Conservation (phyloP, 2,113 vertebrate species). For the Peucedramus taeniatus region DNA sequence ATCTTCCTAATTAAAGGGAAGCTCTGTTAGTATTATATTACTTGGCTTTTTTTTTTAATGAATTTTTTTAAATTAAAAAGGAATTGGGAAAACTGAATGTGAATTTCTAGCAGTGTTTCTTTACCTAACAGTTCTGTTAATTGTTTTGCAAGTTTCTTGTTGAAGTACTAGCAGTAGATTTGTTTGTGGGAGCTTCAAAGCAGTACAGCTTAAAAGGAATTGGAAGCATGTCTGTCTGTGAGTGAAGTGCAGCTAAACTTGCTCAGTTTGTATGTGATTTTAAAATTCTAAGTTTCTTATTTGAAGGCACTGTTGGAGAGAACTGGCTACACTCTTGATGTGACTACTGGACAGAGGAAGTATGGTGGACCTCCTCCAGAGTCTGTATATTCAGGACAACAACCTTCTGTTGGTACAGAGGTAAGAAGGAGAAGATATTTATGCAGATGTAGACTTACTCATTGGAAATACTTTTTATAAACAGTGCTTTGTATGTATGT, state of each 20-base stretch:
- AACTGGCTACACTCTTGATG: slow-evolving; percentile 94
- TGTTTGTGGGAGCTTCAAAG: not conserved
- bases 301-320: slow-evolving; percentile 91
- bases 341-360: slow-evolving; percentile 96
- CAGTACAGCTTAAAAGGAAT: not conserved
- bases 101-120: not conserved
- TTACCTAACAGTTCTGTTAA: not conserved
- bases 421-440: slow-evolving; percentile 65
- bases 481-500: slow-evolving; percentile 24
- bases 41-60: not conserved
- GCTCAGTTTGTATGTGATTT: not conserved
- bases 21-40: not conserved
- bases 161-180: not conserved
- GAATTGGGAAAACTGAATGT: not conserved
- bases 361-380: slow-evolving; percentile 96
- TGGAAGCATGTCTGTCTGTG: not conserved
- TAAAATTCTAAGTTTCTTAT: slow-evolving; percentile 4
- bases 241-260: not conserved
- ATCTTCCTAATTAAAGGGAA: slow-evolving; percentile 47
- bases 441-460: not conserved
- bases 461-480: not conserved
- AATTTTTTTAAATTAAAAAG: not conserved
- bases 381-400: slow-evolving; percentile 85
- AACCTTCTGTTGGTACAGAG: slow-evolving; percentile 95
- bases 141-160: not conserved